A percentile compares a stretch with the other conserved stretches of the same genome.
Evolutionary conservation across 2,113 vertebrate genomes (phyloP).

Genomic region (Balaenoptera acutorostrata): DNA sequence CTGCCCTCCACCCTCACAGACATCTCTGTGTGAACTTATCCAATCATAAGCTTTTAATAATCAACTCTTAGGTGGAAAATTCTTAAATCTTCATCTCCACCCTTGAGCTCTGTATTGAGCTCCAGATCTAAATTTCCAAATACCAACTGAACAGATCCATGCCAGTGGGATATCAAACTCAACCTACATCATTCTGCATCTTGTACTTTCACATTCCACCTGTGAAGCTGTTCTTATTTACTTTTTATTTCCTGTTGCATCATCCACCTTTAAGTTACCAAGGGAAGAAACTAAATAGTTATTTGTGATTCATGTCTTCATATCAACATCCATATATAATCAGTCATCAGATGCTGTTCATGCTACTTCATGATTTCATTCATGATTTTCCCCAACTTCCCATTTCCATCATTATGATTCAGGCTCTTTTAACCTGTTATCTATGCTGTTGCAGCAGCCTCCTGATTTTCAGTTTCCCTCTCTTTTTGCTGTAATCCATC

Average conservation of each 20-base stretch:
- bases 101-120: neutral
- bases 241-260: neutral
- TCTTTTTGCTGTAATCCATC: neutral
- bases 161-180: neutral
- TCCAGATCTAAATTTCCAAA: neutral
- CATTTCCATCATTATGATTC: neutral
- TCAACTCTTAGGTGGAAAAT: neutral
- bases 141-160: neutral
- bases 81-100: neutral
- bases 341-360: neutral
- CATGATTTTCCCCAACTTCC: neutral
- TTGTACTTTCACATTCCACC: neutral
- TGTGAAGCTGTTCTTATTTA: neutral
- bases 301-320: neutral
- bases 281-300: neutral
- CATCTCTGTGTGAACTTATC: neutral
- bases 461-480: neutral
- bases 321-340: neutral
- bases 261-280: neutral
- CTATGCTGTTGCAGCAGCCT: neutral
- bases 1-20: neutral
- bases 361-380: neutral
- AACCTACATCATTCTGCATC: neutral
- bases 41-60: neutral
- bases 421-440: neutral